These are phyloP conservation scores for Takifugu rubripes DNA, from an alignment of 2,797 vertebrate genomes.

Conservation along the genomic window DNA sequence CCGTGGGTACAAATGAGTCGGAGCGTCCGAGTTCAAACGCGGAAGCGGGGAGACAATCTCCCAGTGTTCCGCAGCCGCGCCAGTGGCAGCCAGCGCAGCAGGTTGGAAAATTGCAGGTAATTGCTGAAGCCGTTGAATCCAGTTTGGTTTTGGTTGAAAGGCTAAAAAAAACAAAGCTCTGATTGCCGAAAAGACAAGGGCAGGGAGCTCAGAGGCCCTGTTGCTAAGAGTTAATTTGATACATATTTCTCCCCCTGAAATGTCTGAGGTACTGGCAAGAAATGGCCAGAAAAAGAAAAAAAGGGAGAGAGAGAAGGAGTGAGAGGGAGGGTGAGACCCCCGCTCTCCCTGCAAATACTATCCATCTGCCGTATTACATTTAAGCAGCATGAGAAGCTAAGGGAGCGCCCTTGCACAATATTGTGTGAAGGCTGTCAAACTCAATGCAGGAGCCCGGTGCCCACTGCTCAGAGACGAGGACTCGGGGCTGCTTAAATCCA, in stretches of 20 bases:
- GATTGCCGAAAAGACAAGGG: conserved; percentile 76
- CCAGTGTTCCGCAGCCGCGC: conserved; percentile 59
- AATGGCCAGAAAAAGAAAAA: conserved; percentile 45
- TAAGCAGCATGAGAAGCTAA: conserved; percentile 71
- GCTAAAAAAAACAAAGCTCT: conserved; percentile 75
- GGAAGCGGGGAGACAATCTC: conserved; percentile 62
- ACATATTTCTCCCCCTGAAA: conserved; percentile 74
- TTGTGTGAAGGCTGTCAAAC: conserved; percentile 76
- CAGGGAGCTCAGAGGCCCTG: conserved; percentile 62
- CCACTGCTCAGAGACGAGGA: conserved; percentile 53
- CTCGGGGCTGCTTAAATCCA: conserved; percentile 51
- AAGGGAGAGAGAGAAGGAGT: conserved; percentile 18
- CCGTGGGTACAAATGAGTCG: conserved; percentile 66
- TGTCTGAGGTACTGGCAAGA: conserved; percentile 72
- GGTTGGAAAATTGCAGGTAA: conserved; percentile 78
- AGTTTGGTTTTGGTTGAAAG: conserved; percentile 77
- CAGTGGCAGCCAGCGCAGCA: conserved; percentile 56
- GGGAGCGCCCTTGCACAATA: conserved; percentile 67
- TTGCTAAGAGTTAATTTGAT: conserved; percentile 76
- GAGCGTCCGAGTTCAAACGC: conserved; percentile 49
- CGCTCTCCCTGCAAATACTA: conserved; percentile 69
- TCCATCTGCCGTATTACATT: conserved; percentile 74
- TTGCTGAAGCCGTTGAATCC: conserved; percentile 72
- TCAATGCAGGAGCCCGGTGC: conserved; percentile 61
- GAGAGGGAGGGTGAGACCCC: conserved; percentile 68